Conservation (phyloP, 2,888 invertebrate genomes). For the Prostheceraeus crozeri region DNA sequence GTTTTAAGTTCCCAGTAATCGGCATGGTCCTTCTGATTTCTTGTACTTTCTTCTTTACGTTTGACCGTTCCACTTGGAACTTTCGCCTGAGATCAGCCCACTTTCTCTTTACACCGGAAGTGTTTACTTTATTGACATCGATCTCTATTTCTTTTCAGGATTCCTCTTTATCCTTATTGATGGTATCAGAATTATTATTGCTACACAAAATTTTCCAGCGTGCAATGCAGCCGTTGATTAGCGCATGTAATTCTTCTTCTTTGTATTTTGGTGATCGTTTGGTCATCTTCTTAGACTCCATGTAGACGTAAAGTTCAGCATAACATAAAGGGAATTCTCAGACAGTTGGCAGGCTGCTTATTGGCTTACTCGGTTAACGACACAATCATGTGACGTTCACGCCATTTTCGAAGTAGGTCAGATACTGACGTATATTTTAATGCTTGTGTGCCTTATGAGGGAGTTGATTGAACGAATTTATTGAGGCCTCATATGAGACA, state of each 20-base stretch:
- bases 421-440: too few relatives aligned
- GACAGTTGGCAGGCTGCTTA: too few relatives aligned
- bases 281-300: too few relatives aligned
- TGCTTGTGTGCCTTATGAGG: too few relatives aligned
- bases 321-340: too few relatives aligned
- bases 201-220: not conserved
- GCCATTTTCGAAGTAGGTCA: too few relatives aligned
- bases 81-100: conserved; percentile 11
- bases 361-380: too few relatives aligned
- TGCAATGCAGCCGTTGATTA: conserved; percentile 1
- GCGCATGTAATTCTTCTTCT: conserved; percentile 7
- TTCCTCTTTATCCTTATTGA: not conserved
- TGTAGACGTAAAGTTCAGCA: too few relatives aligned
- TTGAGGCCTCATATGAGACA: too few relatives aligned
- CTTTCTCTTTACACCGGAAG: not conserved
- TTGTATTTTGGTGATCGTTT: conserved; percentile 1
- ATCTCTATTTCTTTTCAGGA: conserved; percentile 2
- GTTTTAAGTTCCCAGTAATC: too few relatives aligned
- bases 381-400: too few relatives aligned
- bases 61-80: conserved; percentile 13
- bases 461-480: too few relatives aligned
- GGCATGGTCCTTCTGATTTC: conserved; percentile 6
- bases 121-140: not conserved
- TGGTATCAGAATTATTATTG: conserved; percentile 1
- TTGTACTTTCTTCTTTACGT: conserved; percentile 17